These are phyloP conservation scores for Pocillopora verrucosa DNA, from an alignment of 64 coral and sea anemone species.

Conservation along the genomic window DNA sequence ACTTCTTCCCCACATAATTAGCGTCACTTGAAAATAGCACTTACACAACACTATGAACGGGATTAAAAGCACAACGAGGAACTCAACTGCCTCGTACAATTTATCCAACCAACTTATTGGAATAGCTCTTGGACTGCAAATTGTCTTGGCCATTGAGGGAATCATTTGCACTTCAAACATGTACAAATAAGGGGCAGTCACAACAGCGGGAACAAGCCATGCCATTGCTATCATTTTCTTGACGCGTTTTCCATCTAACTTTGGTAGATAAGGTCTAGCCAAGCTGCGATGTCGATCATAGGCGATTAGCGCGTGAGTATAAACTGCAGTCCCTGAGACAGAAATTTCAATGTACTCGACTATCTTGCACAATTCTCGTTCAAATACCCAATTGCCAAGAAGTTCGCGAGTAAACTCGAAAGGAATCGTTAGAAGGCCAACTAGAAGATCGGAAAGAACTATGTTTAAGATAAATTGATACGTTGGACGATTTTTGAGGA, in stretches of 20 bases:
- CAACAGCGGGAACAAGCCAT: constrained; percentile 26
- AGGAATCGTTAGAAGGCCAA: constrained; percentile 43
- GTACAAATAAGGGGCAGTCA: constrained; percentile 45
- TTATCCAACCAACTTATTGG: constrained; percentile 47
- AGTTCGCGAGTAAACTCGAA: constrained; percentile 34
- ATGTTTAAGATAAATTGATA: constrained; percentile 58
- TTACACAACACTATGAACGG: constrained; percentile 16
- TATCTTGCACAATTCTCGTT: constrained; percentile 12
- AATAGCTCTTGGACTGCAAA: constrained; percentile 13
- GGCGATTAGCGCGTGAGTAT: constrained; percentile 43
- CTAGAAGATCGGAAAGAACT: constrained; percentile 35
- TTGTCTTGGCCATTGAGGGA: background rate
- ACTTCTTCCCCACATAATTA: constrained; percentile 7
- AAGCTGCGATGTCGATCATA: constrained; percentile 48
- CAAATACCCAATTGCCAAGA: constrained; percentile 38
- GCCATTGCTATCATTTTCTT: constrained; percentile 25
- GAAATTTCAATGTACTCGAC: constrained; percentile 49
- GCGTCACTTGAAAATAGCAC: constrained; percentile 6
- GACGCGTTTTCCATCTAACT: constrained; percentile 11
- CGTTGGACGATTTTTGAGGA: constrained; percentile 33
- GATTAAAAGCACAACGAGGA: background rate
- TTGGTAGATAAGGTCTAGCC: constrained; percentile 43
- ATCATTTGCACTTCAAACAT: background rate
- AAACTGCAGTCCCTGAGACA: constrained; percentile 35
- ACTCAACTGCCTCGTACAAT: constrained; percentile 16